Conservation (phyloP, 1,140 invertebrate species). For the Drosophila pandora region DNA sequence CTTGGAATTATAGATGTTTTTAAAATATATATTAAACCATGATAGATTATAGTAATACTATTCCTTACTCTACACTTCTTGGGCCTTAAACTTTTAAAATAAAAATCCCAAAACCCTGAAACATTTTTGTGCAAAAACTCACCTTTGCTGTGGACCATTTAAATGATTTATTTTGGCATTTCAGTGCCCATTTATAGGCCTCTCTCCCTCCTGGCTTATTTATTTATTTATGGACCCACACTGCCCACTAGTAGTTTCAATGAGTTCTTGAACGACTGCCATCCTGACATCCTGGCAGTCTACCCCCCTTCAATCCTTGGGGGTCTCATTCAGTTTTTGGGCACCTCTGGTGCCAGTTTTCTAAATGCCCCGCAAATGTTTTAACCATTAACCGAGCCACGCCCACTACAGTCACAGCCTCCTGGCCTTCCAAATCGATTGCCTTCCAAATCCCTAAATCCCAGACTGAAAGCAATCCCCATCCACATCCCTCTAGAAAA, state of each 20-base stretch:
- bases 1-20: too few relatives aligned
- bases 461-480: not conserved
- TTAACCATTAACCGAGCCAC: slow-evolving; percentile 20
- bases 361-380: slow-evolving; percentile 30
- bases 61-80: too few relatives aligned
- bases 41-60: too few relatives aligned
- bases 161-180: not conserved
- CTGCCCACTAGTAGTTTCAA: not conserved
- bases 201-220: not conserved
- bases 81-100: too few relatives aligned
- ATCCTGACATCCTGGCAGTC: not conserved
- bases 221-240: not conserved
- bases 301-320: slow-evolving; percentile 28
- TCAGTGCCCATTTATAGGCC: not conserved
- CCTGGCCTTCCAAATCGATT: slow-evolving; percentile 32
- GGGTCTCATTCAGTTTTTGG: slow-evolving; percentile 11
- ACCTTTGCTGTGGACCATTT: not conserved
- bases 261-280: not conserved
- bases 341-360: not conserved
- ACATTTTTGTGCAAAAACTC: too few relatives aligned
- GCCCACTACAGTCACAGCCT: not conserved
- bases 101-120: too few relatives aligned
- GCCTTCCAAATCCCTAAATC: not conserved
- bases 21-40: too few relatives aligned
- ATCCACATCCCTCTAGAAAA: slow-evolving; percentile 11